Conservation (phyloP, 92 coral and sea anemone genomes). For the Zoanthus solanderi region DNA sequence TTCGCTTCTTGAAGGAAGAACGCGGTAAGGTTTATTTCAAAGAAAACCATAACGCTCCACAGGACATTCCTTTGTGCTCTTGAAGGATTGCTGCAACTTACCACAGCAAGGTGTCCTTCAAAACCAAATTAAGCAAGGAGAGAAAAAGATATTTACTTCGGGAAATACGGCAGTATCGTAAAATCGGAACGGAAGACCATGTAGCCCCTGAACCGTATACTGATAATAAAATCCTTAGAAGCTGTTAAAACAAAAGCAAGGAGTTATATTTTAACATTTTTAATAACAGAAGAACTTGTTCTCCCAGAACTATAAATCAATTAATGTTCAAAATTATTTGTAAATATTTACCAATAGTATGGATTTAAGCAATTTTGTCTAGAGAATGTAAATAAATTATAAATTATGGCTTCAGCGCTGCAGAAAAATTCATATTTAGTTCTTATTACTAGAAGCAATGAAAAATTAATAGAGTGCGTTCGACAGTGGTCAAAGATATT, state of each 20-base stretch:
- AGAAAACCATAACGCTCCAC: slow-evolving; percentile 1
- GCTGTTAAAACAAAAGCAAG: not conserved
- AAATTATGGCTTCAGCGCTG: not conserved
- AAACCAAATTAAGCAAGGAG: not conserved
- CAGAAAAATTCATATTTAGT: not conserved
- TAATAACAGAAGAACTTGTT: not conserved
- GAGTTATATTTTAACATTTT: not conserved
- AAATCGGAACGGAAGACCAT: slow-evolving; percentile 5
- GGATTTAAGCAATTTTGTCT: not conserved
- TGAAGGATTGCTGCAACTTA: slow-evolving; percentile 2
- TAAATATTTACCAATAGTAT: not conserved
- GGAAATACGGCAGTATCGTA: slow-evolving; percentile 3
- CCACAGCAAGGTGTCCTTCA: not conserved
- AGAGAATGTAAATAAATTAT: not conserved
- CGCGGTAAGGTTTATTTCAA: slow-evolving; percentile 61
- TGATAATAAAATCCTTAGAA: not conserved
- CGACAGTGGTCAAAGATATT: too few relatives aligned
- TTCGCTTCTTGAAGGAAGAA: slow-evolving; percentile 53
- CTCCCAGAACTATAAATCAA: not conserved
- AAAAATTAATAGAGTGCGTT: too few relatives aligned
- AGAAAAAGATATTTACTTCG: slow-evolving; percentile 17
- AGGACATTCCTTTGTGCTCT: slow-evolving; percentile 24
- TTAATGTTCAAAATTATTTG: not conserved
- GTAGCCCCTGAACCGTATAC: slow-evolving; percentile 16
- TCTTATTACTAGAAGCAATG: too few relatives aligned